These are phyloP conservation scores for Poeciliopsis infans DNA, from an alignment of 2,797 vertebrate genomes.

Conservation along the genomic window DNA sequence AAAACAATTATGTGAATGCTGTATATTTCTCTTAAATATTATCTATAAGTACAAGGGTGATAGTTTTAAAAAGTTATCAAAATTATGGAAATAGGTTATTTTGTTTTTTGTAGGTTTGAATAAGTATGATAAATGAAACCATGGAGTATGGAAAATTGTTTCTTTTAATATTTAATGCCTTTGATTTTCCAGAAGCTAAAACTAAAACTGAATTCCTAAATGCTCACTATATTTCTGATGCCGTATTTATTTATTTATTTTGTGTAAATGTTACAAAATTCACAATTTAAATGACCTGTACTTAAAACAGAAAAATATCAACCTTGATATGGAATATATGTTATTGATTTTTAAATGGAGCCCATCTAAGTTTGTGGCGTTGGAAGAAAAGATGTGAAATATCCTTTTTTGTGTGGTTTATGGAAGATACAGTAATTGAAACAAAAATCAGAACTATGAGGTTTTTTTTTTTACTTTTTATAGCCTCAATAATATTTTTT, in stretches of 20 bases:
- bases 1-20: conserved; percentile 1
- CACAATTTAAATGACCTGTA: background rate
- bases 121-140: background rate
- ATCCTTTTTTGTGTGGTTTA: background rate
- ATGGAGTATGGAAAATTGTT: background rate
- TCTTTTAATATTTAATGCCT: background rate
- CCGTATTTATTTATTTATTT: background rate
- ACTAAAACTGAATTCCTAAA: background rate
- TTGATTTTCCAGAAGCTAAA: background rate
- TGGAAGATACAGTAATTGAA: background rate
- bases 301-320: background rate
- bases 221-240: background rate
- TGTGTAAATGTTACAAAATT: background rate
- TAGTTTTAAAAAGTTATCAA: background rate
- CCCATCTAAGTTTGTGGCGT: background rate
- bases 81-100: background rate
- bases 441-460: background rate
- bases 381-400: background rate
- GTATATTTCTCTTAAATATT: conserved; percentile 16
- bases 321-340: background rate
- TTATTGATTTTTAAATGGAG: background rate
- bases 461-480: background rate
- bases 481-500: too few species aligned
- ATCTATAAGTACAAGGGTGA: conserved; percentile 42
- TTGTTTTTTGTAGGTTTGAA: background rate